phyloP scores from a whole-genome alignment of 2,888 invertebrate species.

The Pandemis cinnamomeana region DNA sequence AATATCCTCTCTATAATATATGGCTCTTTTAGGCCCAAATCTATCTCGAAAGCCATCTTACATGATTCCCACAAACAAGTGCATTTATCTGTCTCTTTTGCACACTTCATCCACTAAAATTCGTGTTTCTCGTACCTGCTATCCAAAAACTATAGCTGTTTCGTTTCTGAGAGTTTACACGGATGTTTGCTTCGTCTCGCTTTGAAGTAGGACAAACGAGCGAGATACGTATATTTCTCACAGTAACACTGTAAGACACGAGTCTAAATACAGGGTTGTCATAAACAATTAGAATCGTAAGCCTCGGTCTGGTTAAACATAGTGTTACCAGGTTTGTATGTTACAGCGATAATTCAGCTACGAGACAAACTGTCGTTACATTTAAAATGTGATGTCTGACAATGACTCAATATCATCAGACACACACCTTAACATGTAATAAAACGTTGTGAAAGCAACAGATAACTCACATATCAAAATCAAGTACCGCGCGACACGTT shows the following conservation, averaged over 20 bases:
- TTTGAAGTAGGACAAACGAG: not conserved
- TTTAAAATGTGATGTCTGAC: not conserved
- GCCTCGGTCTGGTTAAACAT: not conserved
- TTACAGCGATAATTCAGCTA: not conserved
- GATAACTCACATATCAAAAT: no score
- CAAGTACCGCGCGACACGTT: no score
- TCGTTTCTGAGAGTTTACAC: not conserved
- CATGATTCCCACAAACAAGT: not conserved
- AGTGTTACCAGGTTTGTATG: not conserved
- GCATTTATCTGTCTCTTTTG: not conserved
- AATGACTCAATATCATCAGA: not conserved
- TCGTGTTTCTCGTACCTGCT: no score
- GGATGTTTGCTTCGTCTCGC: not conserved
- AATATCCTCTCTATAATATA: constrained; percentile 47
- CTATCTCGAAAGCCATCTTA: constrained; percentile 1
- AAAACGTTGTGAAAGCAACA: not conserved
- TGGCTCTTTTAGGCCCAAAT: constrained; percentile 22
- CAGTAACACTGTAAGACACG: not conserved
- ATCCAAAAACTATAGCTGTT: not conserved
- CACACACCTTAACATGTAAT: not conserved
- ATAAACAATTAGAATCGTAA: constrained; percentile 1
- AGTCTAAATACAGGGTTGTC: constrained; percentile 13
- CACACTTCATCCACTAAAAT: not conserved
- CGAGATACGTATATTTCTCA: not conserved
- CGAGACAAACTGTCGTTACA: not conserved